Base-by-base conservation (phyloP, 2,797 vertebrate genomes). In the Enteromius argenteus region DNA sequence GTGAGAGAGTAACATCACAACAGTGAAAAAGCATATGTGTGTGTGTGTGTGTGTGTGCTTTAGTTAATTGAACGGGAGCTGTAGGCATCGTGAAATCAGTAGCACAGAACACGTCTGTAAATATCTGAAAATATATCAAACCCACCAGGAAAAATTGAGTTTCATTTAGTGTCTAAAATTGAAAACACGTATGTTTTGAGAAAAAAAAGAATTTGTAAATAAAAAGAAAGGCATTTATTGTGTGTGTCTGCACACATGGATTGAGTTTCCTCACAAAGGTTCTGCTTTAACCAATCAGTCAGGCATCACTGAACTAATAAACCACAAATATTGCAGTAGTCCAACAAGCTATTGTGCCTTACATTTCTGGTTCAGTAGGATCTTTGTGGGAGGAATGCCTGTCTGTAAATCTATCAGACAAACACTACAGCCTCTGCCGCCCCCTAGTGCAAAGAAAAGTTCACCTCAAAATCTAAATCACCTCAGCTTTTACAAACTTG, bases 371-470 rank as follows among this genome's bases (percentile, higher is more conserved):
- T 69, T 30, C 21, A 42, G 49, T 13, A 19, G 5, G 17, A 58
- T 14, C 23, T 35, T 30, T 35, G 30, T 9, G 2, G 17, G 15
- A 37, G 30, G 67, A 79, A 79, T 19, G 42, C 15, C 49, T 71
- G 79, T 23, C 3, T 44, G 35, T 62, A 27, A 10, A 73, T 27
- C 11, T 4, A 82, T 30, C 15, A n/a, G 17, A 15, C 35, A 84
- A 60, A 68, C 68, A 68, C 7, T 49, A 69, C 82, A 80, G 80
- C 79, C 73, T 79, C 80, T 89, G 87, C 80, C 77, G 42, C 90
- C 90, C 89, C 90, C 90, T 91, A 85, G 87, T 87, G 87, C 68
- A 56, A 49, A 3, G 35, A 42, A 23, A 10, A 39, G 19, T 42
- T 56, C 72, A n/a, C 3, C n/a, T n/a, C 14, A 17, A 42, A 10